Evolutionary conservation across 2,797 vertebrate species (phyloP).

Genomic region (Pristis pectinata): DNA sequence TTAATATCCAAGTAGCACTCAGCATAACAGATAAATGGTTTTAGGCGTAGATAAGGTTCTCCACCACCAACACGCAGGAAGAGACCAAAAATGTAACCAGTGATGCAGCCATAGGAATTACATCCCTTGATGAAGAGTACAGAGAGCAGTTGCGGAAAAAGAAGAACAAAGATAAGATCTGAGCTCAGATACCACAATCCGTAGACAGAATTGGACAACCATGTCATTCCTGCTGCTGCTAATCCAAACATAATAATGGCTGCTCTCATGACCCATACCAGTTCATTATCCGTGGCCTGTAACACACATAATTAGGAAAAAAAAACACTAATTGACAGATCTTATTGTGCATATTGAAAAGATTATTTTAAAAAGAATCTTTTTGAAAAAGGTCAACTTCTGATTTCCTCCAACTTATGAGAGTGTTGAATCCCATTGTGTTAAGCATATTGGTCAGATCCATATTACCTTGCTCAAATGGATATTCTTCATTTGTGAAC

Average conservation of each 20-base stretch:
- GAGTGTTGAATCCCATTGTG: background rate
- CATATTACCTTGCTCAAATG: background rate
- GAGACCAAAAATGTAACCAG: constrained; percentile 39
- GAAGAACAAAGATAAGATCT: constrained; percentile 41
- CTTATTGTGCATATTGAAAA: background rate
- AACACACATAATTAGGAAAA: background rate
- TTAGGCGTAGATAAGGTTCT: constrained; percentile 39
- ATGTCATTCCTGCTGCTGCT: constrained; percentile 32
- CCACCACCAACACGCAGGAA: constrained; percentile 39
- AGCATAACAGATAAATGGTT: constrained; percentile 40
- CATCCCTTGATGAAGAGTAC: constrained; percentile 38
- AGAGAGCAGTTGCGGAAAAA: constrained; percentile 42
- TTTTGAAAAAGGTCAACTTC: background rate
- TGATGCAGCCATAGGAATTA: constrained; percentile 40
- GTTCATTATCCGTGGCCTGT: constrained; percentile 42
- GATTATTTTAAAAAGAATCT: background rate
- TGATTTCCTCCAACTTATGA: background rate
- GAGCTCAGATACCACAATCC: constrained; percentile 44
- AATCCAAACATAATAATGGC: constrained; percentile 37
- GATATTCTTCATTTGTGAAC: background rate
- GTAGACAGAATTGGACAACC: constrained; percentile 47
- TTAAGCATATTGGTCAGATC: background rate
- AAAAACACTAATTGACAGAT: background rate
- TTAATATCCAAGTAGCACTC: constrained; percentile 39
- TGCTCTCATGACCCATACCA: constrained; percentile 40